Conservation (phyloP, 2,797 vertebrate species). For the Melanotaenia trifasciata region DNA sequence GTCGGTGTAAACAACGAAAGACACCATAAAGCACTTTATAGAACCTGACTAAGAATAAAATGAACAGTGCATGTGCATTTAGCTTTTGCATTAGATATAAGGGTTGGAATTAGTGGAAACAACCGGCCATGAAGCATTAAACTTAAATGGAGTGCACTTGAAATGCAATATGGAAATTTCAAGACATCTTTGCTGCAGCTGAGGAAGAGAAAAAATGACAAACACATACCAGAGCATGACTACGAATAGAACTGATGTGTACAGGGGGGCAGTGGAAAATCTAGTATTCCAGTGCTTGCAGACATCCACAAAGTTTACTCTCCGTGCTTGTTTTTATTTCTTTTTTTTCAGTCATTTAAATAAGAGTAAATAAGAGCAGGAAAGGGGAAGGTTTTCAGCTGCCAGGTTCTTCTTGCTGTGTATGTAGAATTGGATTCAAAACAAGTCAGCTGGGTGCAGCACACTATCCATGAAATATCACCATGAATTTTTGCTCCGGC, state of each 20-base stretch:
- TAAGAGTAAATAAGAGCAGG: slow-evolving; percentile 39
- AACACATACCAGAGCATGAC: slow-evolving; percentile 48
- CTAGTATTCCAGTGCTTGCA: slow-evolving; percentile 44
- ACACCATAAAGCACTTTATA: not conserved
- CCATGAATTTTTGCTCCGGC: slow-evolving; percentile 52
- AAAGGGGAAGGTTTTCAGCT: slow-evolving; percentile 42
- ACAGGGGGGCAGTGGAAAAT: slow-evolving; percentile 29
- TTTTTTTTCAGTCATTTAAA: slow-evolving; percentile 28
- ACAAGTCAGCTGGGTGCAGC: slow-evolving; percentile 54
- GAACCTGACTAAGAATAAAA: not conserved
- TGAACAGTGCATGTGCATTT: not conserved
- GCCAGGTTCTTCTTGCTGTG: slow-evolving; percentile 51
- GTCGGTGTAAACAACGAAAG: not conserved
- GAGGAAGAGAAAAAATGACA: slow-evolving; percentile 12
- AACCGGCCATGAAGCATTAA: slow-evolving; percentile 70
- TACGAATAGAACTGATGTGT: slow-evolving; percentile 32
- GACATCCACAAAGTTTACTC: slow-evolving; percentile 39
- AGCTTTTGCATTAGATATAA: not conserved
- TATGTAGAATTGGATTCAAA: slow-evolving; percentile 67
- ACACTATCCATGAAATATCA: slow-evolving; percentile 54
- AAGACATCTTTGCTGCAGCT: slow-evolving; percentile 45
- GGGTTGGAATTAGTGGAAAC: slow-evolving; percentile 52
- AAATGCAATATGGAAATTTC: slow-evolving; percentile 58
- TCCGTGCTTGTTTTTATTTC: not conserved
- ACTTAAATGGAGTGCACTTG: slow-evolving; percentile 52